These are phyloP conservation scores for Aleadryas rufinucha DNA, from an alignment of 2,113 vertebrate genomes.

Conservation along the genomic window DNA sequence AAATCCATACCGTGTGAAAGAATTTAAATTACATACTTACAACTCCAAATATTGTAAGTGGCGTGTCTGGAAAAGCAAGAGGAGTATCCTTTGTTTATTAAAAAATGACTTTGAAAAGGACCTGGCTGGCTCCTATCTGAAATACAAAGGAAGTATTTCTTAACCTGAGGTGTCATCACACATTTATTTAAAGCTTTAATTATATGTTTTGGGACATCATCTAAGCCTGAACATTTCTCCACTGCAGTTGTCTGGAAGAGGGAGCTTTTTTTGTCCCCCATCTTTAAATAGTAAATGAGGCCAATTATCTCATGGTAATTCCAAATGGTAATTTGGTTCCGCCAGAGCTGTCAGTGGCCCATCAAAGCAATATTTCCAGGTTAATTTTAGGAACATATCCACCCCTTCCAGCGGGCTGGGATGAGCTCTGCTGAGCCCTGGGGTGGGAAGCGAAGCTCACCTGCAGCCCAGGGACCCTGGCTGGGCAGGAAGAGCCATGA, in stretches of 20 bases:
- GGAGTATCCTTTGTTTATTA: background rate
- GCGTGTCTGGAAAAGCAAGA: background rate
- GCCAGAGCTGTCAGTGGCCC: background rate
- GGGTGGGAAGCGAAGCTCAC: background rate
- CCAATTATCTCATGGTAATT: slow-evolving; percentile 39
- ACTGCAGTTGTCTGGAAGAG: slow-evolving; percentile 11
- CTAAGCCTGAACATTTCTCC: background rate
- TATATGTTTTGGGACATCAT: slow-evolving; percentile 29
- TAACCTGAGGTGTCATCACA: background rate
- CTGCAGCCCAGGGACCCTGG: background rate
- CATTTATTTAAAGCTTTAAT: slow-evolving; percentile 57
- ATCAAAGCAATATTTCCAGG: background rate
- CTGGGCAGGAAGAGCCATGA: background rate
- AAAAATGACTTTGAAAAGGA: slow-evolving; percentile 10
- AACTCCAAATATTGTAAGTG: background rate
- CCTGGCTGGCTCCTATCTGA: background rate
- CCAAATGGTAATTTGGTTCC: background rate
- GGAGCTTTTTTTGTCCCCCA: background rate
- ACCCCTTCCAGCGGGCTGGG: background rate
- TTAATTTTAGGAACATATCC: slow-evolving; percentile 28
- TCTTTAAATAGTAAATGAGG: slow-evolving; percentile 55
- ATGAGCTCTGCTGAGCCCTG: background rate
- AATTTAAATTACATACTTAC: background rate
- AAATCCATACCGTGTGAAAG: background rate
- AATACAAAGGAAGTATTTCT: background rate